A percentile compares a stretch with the other conserved stretches of the same genome.
Evolutionary conservation across 1,140 invertebrate genomes (phyloP).

Genomic region (Cyphomyrmex costatus): DNA sequence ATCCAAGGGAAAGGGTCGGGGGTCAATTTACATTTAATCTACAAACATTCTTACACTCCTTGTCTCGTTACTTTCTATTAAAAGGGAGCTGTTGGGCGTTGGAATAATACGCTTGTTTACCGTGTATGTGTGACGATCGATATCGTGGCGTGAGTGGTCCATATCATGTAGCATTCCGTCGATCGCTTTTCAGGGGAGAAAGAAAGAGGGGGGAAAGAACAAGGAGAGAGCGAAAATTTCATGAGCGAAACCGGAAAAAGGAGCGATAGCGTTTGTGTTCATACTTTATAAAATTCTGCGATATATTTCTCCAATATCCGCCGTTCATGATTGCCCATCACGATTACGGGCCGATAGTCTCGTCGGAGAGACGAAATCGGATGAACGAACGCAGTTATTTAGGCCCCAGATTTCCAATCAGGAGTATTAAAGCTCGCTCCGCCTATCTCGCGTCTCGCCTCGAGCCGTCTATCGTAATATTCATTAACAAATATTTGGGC

Average conservation of each 20-base stretch:
- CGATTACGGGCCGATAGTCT: constrained; percentile 69
- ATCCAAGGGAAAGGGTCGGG: not conserved
- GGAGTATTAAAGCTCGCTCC: constrained; percentile 80
- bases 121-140: constrained; percentile 44
- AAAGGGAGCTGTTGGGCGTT: constrained; percentile 34
- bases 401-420: constrained; percentile 83
- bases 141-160: constrained; percentile 29
- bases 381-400: constrained; percentile 69
- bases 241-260: not conserved
- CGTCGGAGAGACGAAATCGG: constrained; percentile 71
- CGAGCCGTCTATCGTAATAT: constrained; percentile 70
- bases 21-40: constrained; percentile 64
- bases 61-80: constrained; percentile 64
- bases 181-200: not conserved
- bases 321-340: constrained; percentile 55
- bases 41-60: constrained; percentile 61
- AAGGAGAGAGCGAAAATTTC: not conserved
- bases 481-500: constrained; percentile 83
- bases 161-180: constrained; percentile 2
- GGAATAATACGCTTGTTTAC: constrained; percentile 37
- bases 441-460: constrained; percentile 21
- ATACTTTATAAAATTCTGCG: constrained; percentile 29
- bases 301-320: constrained; percentile 66
- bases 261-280: not conserved
- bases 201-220: not conserved